Evolutionary conservation across 2,113 vertebrate species (phyloP).

Genomic region (Plectropomus leopardus): DNA sequence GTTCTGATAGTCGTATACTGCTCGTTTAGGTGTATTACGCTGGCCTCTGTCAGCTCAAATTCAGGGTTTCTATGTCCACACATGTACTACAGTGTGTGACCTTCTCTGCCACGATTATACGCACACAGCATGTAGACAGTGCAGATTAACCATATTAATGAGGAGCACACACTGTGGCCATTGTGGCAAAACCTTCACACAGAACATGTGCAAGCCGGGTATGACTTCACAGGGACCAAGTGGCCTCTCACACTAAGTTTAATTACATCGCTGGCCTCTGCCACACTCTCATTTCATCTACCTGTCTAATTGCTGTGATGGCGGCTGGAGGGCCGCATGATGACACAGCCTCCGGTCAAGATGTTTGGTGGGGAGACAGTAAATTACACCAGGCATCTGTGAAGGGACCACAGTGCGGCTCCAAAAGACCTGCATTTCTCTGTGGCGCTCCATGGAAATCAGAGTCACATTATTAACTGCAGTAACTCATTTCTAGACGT

Average conservation of each 20-base stretch:
- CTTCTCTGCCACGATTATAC: background rate
- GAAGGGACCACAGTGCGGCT: conserved; percentile 32
- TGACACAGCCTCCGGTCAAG: conserved; percentile 65
- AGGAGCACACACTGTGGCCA: conserved; percentile 1
- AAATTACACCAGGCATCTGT: conserved; percentile 65
- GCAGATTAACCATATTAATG: conserved; percentile 7
- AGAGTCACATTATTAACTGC: conserved; percentile 40
- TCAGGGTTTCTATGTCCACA: background rate
- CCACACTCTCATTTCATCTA: conserved; percentile 71
- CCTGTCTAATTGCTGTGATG: conserved; percentile 73
- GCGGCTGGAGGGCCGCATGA: conserved; percentile 53
- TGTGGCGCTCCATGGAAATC: conserved; percentile 36
- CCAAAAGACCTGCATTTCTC: conserved; percentile 24
- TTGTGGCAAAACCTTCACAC: background rate
- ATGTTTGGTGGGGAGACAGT: conserved; percentile 49
- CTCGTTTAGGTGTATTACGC: background rate
- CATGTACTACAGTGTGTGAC: too few species aligned
- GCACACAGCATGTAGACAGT: background rate
- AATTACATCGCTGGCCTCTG: conserved; percentile 76
- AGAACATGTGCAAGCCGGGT: conserved; percentile 1
- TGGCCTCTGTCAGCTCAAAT: background rate
- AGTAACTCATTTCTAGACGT: conserved; percentile 49
- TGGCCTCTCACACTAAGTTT: conserved; percentile 68
- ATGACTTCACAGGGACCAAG: conserved; percentile 46
- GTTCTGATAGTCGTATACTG: too few species aligned